Percentiles rank a stretch among this genome's conserved stretches.
phyloP scores from a whole-genome alignment of 2,113 vertebrate genomes.

The Podarcis raffonei region DNA sequence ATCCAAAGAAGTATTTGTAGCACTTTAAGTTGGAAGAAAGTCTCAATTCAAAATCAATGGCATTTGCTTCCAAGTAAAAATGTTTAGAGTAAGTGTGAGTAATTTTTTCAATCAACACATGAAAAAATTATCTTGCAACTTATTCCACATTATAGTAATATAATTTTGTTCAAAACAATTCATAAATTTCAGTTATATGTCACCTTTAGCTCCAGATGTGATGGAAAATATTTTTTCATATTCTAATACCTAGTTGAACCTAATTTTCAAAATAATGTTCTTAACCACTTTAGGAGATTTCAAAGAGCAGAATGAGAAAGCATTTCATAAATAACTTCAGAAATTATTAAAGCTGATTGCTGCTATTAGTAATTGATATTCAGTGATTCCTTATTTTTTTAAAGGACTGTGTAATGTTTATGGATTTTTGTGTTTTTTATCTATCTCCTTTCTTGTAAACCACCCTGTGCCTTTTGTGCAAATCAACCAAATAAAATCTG shows the following conservation, averaged over 20 bases:
- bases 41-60: background rate
- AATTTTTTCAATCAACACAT: background rate
- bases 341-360: background rate
- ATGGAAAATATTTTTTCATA: background rate
- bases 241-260: background rate
- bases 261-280: background rate
- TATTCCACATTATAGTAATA: background rate
- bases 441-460: no score
- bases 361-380: no score
- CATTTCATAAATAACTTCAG: background rate
- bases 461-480: no score
- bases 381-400: no score
- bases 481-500: no score
- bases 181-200: background rate
- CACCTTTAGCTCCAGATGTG: background rate
- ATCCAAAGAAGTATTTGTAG: background rate
- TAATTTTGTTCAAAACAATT: conserved; percentile 20
- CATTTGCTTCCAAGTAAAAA: background rate
- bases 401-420: no score
- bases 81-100: background rate
- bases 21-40: background rate
- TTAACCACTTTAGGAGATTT: background rate
- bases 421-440: no score
- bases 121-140: conserved; percentile 30
- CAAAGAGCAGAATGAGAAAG: background rate